Conservation (phyloP, 2,888 invertebrate genomes). For the Drosophila borealis region DNA sequence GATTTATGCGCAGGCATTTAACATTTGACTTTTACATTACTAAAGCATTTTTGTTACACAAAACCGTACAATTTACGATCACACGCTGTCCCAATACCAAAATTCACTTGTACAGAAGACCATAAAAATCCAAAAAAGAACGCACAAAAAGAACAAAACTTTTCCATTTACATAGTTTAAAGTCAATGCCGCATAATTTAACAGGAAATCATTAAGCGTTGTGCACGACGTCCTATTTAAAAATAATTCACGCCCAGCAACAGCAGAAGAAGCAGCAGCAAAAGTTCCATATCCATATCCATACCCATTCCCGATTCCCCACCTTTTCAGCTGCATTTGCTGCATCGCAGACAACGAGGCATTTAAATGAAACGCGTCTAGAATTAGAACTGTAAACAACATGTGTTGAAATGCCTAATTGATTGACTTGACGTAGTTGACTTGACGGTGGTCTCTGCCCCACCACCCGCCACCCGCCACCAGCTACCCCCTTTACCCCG, state of each 20-base stretch:
- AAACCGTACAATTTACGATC: conserved; percentile 41
- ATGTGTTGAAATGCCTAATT: conserved; percentile 79
- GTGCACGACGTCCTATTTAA: conserved; percentile 48
- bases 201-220: conserved; percentile 73
- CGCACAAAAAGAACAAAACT: conserved; percentile 24
- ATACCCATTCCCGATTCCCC: background rate
- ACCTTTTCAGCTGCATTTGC: conserved; percentile 9
- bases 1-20: conserved; percentile 47
- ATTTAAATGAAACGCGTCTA: conserved; percentile 66
- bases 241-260: conserved; percentile 60
- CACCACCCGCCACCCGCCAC: background rate
- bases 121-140: conserved; percentile 27
- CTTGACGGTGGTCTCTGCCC: conserved; percentile 43
- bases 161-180: conserved; percentile 57
- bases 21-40: conserved; percentile 39
- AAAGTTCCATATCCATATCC: background rate
- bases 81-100: conserved; percentile 16
- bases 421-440: conserved; percentile 71
- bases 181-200: conserved; percentile 74
- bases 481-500: background rate
- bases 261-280: conserved; percentile 2
- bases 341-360: conserved; percentile 58
- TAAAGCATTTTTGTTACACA: conserved; percentile 23
- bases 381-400: conserved; percentile 80
- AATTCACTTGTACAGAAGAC: conserved; percentile 42